These are phyloP conservation scores for Argya squamiceps DNA, from an alignment of 2,797 vertebrate genomes.

Conservation along the genomic window DNA sequence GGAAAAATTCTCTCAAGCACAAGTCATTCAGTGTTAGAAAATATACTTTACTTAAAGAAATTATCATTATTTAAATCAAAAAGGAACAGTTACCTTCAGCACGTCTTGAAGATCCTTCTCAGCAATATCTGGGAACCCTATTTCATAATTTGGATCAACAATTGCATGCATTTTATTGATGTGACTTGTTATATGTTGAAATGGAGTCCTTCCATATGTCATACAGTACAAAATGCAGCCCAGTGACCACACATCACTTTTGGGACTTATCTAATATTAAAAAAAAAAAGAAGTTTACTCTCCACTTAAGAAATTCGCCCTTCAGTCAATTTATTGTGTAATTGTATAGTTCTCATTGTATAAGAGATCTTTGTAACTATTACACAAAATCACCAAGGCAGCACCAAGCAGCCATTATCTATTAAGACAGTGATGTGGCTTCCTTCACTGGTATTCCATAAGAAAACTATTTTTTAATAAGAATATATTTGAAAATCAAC, in stretches of 20 bases:
- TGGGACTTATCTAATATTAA: slow-evolving; percentile 88
- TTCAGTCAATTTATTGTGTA: neutral
- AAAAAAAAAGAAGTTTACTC: neutral
- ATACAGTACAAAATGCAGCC: slow-evolving; percentile 97
- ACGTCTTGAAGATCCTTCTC: slow-evolving; percentile 95
- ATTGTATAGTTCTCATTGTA: neutral
- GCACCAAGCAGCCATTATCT: neutral
- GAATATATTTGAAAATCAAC: neutral
- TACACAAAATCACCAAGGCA: neutral
- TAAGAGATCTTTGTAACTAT: neutral
- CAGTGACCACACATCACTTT: slow-evolving; percentile 96
- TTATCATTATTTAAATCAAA: neutral
- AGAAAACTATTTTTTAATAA: neutral
- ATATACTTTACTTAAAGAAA: neutral
- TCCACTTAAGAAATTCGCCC: neutral
- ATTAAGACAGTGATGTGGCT: neutral
- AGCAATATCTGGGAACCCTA: slow-evolving; percentile 89
- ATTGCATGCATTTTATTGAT: slow-evolving; percentile 94
- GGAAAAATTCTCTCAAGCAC: neutral
- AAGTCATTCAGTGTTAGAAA: neutral
- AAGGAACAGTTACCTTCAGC: slow-evolving; percentile 82
- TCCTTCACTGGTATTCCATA: neutral
- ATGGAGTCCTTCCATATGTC: slow-evolving; percentile 96
- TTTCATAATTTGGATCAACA: slow-evolving; percentile 87
- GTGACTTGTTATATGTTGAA: slow-evolving; percentile 94